These are phyloP conservation scores for Pogonophryne albipinna DNA, from an alignment of 2,797 vertebrate species.

Conservation along the genomic window DNA sequence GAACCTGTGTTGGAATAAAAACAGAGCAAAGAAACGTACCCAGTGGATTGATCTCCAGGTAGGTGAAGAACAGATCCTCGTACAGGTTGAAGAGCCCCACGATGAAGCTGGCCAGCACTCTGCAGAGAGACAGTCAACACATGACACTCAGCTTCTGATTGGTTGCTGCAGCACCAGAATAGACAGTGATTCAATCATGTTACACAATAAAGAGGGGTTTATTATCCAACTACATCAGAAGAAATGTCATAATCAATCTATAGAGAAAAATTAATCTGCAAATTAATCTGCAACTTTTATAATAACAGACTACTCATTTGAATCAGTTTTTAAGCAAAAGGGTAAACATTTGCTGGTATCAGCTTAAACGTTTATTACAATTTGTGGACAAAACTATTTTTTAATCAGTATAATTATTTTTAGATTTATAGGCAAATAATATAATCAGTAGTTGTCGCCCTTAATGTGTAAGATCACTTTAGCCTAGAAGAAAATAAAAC, in stretches of 20 bases:
- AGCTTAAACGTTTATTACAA: not conserved
- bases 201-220: not conserved
- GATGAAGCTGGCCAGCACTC: constrained; percentile 93
- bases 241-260: not conserved
- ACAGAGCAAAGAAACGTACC: constrained; percentile 80
- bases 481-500: too few species aligned
- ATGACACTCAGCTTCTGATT: not conserved
- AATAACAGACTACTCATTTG: not conserved
- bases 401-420: not conserved
- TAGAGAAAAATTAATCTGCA: too few species aligned
- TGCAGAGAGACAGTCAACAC: constrained; percentile 64
- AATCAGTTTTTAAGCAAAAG: not conserved
- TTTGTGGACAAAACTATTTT: too few species aligned
- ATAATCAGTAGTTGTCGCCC: not conserved
- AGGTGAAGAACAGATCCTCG: constrained; percentile 97
- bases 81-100: constrained; percentile 95
- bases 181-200: not conserved
- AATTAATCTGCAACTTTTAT: not conserved
- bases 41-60: constrained; percentile 98
- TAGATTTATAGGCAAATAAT: not conserved
- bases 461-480: too few species aligned
- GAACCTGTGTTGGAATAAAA: not conserved
- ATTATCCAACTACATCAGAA: not conserved
- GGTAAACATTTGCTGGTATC: not conserved
- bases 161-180: not conserved